Evolutionary conservation across 2,797 vertebrate genomes (phyloP).

Genomic region (Tiaroga cobitis): DNA sequence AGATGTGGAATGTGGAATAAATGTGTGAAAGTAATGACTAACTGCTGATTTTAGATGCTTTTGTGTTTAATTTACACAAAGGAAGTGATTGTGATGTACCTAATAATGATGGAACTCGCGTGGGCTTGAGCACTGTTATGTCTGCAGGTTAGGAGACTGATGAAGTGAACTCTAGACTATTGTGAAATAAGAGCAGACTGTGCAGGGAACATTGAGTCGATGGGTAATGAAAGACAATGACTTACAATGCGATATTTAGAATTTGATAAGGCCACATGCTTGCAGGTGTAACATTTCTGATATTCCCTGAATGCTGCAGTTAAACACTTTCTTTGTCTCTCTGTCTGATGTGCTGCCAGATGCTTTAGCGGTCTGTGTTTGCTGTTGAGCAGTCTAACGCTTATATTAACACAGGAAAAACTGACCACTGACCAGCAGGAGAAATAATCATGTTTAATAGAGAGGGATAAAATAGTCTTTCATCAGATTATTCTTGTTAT

Average conservation of each 20-base stretch:
- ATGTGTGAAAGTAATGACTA: constrained; percentile 31
- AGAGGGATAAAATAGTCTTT: constrained; percentile 5
- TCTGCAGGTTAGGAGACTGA: not conserved
- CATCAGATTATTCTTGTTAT: constrained; percentile 18
- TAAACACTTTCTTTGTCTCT: constrained; percentile 20
- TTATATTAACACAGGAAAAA: not conserved
- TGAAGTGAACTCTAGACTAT: constrained; percentile 43
- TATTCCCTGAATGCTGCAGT: constrained; percentile 16
- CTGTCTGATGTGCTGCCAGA: constrained; percentile 35
- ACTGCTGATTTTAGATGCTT: constrained; percentile 10
- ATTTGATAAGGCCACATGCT: constrained; percentile 16
- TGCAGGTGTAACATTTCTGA: constrained; percentile 6
- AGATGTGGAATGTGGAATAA: constrained; percentile 44
- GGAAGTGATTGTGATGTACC: constrained; percentile 23
- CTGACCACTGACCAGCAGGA: constrained; percentile 9
- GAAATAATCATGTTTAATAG: not conserved
- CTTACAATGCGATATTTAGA: constrained; percentile 14
- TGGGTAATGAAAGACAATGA: constrained; percentile 26
- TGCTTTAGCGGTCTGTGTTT: constrained; percentile 44
- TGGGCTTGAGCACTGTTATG: constrained; percentile 7
- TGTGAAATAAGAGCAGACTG: constrained; percentile 49
- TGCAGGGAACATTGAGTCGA: constrained; percentile 31
- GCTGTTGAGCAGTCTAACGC: constrained; percentile 2
- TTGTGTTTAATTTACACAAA: constrained; percentile 5
- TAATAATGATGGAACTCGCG: not conserved